These are phyloP conservation scores for Sphinx pinastri DNA, from an alignment of 2,888 invertebrate species.

Conservation along the genomic window DNA sequence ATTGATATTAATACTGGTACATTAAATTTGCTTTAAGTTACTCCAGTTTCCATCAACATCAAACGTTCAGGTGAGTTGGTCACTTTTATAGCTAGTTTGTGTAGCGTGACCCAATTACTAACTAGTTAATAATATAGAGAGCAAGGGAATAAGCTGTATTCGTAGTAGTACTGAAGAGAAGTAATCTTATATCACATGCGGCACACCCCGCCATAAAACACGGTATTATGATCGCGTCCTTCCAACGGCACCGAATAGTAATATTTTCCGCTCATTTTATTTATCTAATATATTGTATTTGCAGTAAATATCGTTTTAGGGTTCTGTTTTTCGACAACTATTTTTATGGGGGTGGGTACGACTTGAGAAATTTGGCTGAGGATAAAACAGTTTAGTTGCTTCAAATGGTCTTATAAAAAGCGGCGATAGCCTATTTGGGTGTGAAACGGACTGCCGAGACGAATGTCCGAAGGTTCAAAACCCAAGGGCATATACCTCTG, in stretches of 20 bases:
- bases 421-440: too few species aligned
- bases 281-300: not conserved
- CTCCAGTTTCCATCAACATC: not conserved
- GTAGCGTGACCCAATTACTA: too few species aligned
- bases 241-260: not conserved
- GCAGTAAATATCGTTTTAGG: not conserved
- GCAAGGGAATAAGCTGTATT: not conserved
- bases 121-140: not conserved
- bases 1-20: too few species aligned
- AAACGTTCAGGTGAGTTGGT: not conserved
- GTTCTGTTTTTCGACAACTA: not conserved
- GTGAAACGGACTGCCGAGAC: too few species aligned
- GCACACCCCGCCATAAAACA: constrained; percentile 19
- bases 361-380: too few species aligned
- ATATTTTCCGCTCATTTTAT: not conserved
- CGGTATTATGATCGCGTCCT: constrained; percentile 13
- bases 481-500: too few species aligned
- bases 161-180: not conserved
- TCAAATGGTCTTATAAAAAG: too few species aligned
- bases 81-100: not conserved
- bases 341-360: not conserved
- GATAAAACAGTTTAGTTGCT: too few species aligned
- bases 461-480: too few species aligned
- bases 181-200: constrained; percentile 22
- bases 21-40: not conserved